Base-by-base conservation (phyloP, 1,140 invertebrate genomes). In the Notospermus geniculatus region DNA sequence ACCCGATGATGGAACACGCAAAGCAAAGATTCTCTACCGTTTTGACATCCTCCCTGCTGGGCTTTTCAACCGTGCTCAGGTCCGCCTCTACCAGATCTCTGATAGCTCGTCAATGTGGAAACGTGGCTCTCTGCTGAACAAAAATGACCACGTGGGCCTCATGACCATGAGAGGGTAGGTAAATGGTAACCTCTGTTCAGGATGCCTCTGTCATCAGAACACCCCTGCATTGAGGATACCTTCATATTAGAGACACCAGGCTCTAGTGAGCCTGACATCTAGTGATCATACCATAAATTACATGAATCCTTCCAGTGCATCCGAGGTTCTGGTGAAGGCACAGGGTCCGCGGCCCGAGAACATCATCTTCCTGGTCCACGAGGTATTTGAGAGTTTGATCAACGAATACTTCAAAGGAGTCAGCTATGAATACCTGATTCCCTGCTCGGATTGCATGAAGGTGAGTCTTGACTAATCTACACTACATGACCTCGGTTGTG, bases 301-400 rank as follows among this genome's bases (percentile, higher is more conserved):
- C 28, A 19, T 27, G 50, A 23, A 60, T 58, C 43, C 46, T 67
- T 71, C 2, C 66, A 77, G 74, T 57, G 73, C 71, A 13, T 71
- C 69, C 2, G 68, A 76, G 54, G 60, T 80, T 58, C 55, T 71
- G 23, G 73, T 80, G 0, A 72, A 68, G 43, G 76, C 74, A 23
- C 70, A 75, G 46, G 79, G 79, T 17, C 71, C 75, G 27, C 64
- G 72, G 4, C 79, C 79, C 25, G 77, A 79, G 56, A 80, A 79
- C 62, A 68, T 80, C 30, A 46, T 79, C 25, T 75, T 80, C 61
- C 60, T 79, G 39, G 73, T 80, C 2, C 76, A 80, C 67, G 79
- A 80, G 62, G 76, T 80, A 23, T 72, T 79, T 72, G 77, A 79
- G 60, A 70, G 64, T 17, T 64, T 80, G 2, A 79, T 79, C 7